Percentiles rank a stretch among this genome's conserved stretches.
Conservation (phyloP, 2,113 vertebrate species). For the Stomatorhinus ivindoensis region DNA sequence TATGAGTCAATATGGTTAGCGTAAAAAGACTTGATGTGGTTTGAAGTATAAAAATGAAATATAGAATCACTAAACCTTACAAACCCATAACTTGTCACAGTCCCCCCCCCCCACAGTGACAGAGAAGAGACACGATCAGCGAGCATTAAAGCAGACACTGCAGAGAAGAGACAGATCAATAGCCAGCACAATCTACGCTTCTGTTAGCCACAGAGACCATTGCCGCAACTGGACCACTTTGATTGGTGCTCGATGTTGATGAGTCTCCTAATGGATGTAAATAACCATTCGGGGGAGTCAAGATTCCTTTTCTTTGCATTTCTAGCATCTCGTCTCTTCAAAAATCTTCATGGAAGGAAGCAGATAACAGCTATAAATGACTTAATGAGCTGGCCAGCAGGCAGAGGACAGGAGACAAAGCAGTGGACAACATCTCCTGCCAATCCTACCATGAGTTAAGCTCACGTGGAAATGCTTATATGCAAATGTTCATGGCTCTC, state of each 20-base stretch:
- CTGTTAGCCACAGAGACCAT: not conserved
- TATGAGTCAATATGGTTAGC: not conserved
- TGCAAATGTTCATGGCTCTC: not conserved
- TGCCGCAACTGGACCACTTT: not conserved
- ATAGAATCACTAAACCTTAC: slow-evolving; percentile 2
- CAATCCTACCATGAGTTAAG: not conserved
- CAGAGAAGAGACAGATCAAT: slow-evolving; percentile 5
- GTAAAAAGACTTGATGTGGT: not conserved
- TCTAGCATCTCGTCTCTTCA: not conserved
- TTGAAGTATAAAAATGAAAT: not conserved
- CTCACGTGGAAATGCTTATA: slow-evolving; percentile 24
- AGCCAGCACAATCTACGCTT: not conserved
- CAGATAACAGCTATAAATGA: not conserved
- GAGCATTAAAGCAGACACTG: not conserved
- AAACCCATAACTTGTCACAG: not conserved
- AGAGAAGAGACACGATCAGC: not conserved
- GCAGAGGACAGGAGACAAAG: not conserved
- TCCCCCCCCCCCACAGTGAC: not conserved
- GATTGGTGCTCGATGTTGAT: not conserved
- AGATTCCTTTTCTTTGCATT: not conserved
- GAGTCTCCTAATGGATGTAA: not conserved
- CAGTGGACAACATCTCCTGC: not conserved
- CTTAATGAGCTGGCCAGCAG: not conserved
- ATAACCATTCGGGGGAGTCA: not conserved
- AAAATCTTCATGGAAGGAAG: slow-evolving; percentile 1